Evolutionary conservation across 2,797 vertebrate species (phyloP).

Genomic region (Acanthiza pusilla): DNA sequence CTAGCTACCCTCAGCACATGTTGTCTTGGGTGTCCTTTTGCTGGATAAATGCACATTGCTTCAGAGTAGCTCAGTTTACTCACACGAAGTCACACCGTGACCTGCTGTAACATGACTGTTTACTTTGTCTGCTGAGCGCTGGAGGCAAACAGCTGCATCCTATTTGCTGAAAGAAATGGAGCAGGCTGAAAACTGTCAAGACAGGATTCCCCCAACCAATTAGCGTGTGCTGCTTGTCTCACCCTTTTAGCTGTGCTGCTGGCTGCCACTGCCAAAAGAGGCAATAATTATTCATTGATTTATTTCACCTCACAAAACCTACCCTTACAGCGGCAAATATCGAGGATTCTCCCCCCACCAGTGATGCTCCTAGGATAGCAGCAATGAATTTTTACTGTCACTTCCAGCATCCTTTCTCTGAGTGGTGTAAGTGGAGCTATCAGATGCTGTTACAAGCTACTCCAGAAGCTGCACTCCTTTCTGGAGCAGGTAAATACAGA

Average conservation of each 20-base stretch:
- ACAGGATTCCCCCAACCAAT: constrained; percentile 14
- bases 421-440: not conserved
- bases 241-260: not conserved
- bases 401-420: not conserved
- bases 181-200: constrained; percentile 35
- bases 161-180: constrained; percentile 52
- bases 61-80: not conserved
- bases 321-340: not conserved
- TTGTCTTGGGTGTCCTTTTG: not conserved
- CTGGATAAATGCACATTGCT: not conserved
- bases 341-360: not conserved
- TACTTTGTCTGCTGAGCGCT: constrained; percentile 35
- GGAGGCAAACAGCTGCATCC: constrained; percentile 44
- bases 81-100: not conserved
- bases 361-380: not conserved
- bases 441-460: not conserved
- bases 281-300: constrained; percentile 37
- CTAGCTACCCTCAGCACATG: not conserved
- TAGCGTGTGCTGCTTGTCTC: not conserved
- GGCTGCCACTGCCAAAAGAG: not conserved
- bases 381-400: not conserved
- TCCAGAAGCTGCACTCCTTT: not conserved
- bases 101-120: constrained; percentile 20
- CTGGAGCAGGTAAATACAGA: not conserved
- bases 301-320: constrained; percentile 20